phyloP scores from a whole-genome alignment of 2,888 invertebrate species.

The Sisyra nigra region DNA sequence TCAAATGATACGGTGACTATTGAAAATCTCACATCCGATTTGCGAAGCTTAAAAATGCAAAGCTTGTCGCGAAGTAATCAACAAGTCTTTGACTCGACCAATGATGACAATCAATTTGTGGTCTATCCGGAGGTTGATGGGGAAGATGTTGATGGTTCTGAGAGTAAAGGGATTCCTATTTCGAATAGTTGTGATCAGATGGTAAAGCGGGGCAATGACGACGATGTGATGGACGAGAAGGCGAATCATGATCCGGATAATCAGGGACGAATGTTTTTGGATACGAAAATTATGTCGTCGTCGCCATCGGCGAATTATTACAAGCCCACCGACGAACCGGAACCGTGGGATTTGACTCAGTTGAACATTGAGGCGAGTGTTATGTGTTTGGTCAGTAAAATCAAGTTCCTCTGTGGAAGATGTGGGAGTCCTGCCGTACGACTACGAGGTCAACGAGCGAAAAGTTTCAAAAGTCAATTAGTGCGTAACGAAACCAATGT shows the following conservation, averaged over 20 bases:
- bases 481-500: neutral
- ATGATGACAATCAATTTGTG: slow-evolving; percentile 34
- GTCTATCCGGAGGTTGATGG: slow-evolving; percentile 40
- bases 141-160: slow-evolving; percentile 5
- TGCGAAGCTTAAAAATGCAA: slow-evolving; percentile 14
- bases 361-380: slow-evolving; percentile 76
- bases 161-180: slow-evolving; percentile 12
- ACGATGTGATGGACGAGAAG: slow-evolving; percentile 15
- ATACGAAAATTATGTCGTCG: slow-evolving; percentile 31
- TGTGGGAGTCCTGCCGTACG: slow-evolving; percentile 57
- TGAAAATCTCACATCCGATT: slow-evolving; percentile 3
- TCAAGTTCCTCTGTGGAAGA: slow-evolving; percentile 60
- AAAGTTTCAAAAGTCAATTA: slow-evolving; percentile 5
- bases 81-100: slow-evolving; percentile 10
- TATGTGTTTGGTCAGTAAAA: slow-evolving; percentile 71
- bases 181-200: slow-evolving; percentile 7
- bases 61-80: slow-evolving; percentile 11
- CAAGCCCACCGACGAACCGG: slow-evolving; percentile 64
- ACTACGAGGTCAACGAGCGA: slow-evolving; percentile 28
- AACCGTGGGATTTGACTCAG: slow-evolving; percentile 73
- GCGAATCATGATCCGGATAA: slow-evolving; percentile 17
- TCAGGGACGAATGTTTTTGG: slow-evolving; percentile 27
- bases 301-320: slow-evolving; percentile 63
- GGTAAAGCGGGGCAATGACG: slow-evolving; percentile 9
- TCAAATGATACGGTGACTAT: slow-evolving; percentile 15